phyloP scores from a whole-genome alignment of 2,888 invertebrate genomes.

The Hermodice carunculata region DNA sequence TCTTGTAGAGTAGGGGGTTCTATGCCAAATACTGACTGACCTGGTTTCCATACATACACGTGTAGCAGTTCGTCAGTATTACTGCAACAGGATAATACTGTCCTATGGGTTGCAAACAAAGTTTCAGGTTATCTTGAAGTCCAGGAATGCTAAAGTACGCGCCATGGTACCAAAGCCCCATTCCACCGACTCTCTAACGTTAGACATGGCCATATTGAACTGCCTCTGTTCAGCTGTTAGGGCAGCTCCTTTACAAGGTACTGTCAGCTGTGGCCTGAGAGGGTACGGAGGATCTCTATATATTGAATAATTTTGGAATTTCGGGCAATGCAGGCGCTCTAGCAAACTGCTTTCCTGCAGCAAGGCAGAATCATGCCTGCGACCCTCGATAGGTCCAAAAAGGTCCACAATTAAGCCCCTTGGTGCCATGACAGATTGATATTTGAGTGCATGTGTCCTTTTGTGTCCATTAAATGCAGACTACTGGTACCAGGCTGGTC shows the following conservation, averaged over 20 bases:
- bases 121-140: constrained; percentile 33
- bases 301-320: neutral
- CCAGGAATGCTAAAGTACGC: constrained; percentile 35
- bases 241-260: constrained; percentile 13
- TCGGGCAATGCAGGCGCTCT: neutral
- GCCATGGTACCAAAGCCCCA: too few relatives aligned
- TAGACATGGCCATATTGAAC: too few relatives aligned
- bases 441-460: constrained; percentile 24
- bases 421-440: constrained; percentile 26
- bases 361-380: constrained; percentile 30
- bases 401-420: constrained; percentile 36
- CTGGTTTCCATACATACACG: constrained; percentile 33
- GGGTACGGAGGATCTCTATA: constrained; percentile 1
- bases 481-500: constrained; percentile 21
- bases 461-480: constrained; percentile 28
- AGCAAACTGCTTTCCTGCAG: constrained; percentile 19
- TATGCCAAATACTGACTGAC: neutral
- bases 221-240: constrained; percentile 11
- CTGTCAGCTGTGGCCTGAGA: neutral
- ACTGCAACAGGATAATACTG: constrained; percentile 34
- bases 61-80: constrained; percentile 40
- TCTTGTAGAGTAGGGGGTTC: too few relatives aligned
- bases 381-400: too few relatives aligned
- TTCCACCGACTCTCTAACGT: too few relatives aligned
- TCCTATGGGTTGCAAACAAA: constrained; percentile 38